These are phyloP conservation scores for Pteropus rufus DNA, from an alignment of 2,797 vertebrate genomes.

Conservation along the genomic window DNA sequence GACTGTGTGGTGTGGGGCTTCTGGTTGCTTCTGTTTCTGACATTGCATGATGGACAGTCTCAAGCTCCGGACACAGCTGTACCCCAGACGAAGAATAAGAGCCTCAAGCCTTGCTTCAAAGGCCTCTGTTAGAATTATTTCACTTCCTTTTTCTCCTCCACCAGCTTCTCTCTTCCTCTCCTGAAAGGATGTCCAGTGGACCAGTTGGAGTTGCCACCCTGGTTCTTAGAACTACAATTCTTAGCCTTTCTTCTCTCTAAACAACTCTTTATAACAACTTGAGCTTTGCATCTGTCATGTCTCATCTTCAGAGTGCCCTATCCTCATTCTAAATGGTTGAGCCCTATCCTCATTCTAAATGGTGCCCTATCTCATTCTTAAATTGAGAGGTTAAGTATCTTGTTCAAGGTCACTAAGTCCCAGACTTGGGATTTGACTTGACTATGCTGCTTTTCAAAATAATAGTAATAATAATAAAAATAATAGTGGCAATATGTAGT, in stretches of 20 bases:
- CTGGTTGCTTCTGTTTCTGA: background rate
- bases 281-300: background rate
- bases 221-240: background rate
- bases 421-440: conserved; percentile 24
- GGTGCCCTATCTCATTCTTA: too few relatives aligned
- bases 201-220: background rate
- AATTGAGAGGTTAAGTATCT: background rate
- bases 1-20: background rate
- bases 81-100: background rate
- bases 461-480: conserved; percentile 31
- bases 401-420: background rate
- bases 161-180: background rate
- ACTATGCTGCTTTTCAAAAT: background rate
- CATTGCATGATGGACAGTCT: rapidly evolving
- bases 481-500: background rate
- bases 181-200: background rate
- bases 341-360: background rate
- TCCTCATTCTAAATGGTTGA: background rate
- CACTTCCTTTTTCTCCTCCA: background rate
- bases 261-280: background rate
- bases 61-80: background rate
- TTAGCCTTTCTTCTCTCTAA: background rate
- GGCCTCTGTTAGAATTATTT: background rate
- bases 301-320: background rate
- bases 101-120: background rate